Percentiles rank a stretch among this genome's conserved stretches.
These are phyloP conservation scores for Drosophila macrothrix DNA, from an alignment of 2,888 invertebrate species.

Conservation along the genomic window DNA sequence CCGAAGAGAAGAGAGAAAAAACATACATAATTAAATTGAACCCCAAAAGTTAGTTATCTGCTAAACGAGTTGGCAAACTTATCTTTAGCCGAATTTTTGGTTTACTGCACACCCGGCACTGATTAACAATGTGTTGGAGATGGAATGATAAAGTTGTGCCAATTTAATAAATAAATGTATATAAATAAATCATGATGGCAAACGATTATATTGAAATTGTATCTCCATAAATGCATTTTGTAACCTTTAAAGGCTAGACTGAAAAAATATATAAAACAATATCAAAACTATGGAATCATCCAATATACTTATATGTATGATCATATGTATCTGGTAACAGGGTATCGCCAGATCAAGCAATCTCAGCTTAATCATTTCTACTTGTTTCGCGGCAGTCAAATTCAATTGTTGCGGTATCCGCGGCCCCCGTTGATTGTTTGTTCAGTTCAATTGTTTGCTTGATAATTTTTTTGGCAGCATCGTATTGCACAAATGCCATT, in stretches of 20 bases:
- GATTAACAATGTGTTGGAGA: neutral
- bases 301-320: fast-evolving
- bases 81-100: neutral
- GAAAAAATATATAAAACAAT: neutral
- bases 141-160: neutral
- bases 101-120: neutral
- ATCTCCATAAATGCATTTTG: neutral
- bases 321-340: constrained; percentile 3
- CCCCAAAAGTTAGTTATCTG: constrained; percentile 15
- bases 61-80: constrained; percentile 28
- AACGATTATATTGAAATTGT: neutral
- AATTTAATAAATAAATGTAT: neutral
- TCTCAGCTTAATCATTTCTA: neutral
- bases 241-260: neutral
- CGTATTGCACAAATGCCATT: constrained; percentile 79
- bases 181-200: neutral
- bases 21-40: constrained; percentile 46
- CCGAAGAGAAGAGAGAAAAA: neutral
- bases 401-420: constrained; percentile 50
- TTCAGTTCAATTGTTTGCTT: constrained; percentile 65
- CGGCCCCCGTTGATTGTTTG: constrained; percentile 55
- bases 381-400: constrained; percentile 34
- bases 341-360: constrained; percentile 22
- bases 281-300: neutral
- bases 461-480: constrained; percentile 60